phyloP scores from a whole-genome alignment of 2,888 invertebrate genomes.

The Lacanobia oleracea region DNA sequence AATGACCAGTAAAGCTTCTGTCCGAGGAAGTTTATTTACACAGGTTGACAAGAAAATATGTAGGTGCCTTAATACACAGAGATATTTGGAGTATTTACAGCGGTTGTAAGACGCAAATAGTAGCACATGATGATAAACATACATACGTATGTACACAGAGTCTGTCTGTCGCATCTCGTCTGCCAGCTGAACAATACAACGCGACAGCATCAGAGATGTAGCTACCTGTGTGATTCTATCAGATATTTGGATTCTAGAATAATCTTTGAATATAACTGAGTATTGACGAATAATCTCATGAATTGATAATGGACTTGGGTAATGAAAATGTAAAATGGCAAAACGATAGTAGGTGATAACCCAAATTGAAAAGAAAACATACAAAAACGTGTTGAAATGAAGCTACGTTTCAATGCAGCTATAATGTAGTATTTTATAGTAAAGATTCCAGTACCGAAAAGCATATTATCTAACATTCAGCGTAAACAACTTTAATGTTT shows the following conservation, averaged over 20 bases:
- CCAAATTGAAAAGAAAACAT: neutral
- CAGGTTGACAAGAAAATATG: conserved; percentile 4
- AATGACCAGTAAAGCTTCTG: conserved; percentile 12
- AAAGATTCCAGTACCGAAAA: neutral
- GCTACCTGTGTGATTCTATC: conserved; percentile 40
- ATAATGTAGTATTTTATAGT: neutral
- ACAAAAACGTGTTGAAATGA: neutral
- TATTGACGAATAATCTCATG: neutral
- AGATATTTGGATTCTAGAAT: conserved; percentile 18
- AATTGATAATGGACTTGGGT: neutral
- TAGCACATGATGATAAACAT: conserved; percentile 38
- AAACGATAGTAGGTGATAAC: neutral
- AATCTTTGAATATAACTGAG: conserved; percentile 9
- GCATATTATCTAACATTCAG: conserved; percentile 1
- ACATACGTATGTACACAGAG: conserved; percentile 36
- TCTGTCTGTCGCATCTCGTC: conserved; percentile 56
- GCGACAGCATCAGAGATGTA: conserved; percentile 23
- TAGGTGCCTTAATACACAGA: conserved; percentile 19
- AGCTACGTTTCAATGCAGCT: neutral
- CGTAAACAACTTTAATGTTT: conserved; percentile 36
- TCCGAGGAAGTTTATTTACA: conserved; percentile 11
- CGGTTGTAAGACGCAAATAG: conserved; percentile 37
- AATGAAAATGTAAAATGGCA: neutral
- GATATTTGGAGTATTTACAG: conserved; percentile 33
- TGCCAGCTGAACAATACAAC: conserved; percentile 48